phyloP scores from a whole-genome alignment of 53 echinoderm and acorn worm genomes.

The Astropecten irregularis region DNA sequence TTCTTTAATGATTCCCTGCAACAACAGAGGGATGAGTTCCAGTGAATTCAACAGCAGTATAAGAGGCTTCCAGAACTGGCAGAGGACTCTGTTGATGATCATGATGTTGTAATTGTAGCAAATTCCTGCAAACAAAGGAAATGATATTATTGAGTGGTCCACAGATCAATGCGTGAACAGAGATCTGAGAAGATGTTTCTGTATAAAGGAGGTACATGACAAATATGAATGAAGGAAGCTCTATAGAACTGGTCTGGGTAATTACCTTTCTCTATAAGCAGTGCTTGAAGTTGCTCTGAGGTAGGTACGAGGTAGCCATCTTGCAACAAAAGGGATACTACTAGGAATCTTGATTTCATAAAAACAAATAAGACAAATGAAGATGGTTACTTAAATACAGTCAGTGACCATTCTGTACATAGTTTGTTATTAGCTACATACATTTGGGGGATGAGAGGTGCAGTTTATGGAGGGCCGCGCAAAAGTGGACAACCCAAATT shows the following conservation, averaged over 20 bases:
- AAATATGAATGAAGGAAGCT: no score
- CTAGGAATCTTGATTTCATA: slow-evolving; percentile 48
- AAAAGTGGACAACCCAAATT: not conserved
- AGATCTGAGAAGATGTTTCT: not conserved
- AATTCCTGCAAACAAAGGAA: not conserved
- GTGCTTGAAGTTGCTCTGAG: slow-evolving; percentile 52
- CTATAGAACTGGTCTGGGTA: not conserved
- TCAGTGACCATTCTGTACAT: not conserved
- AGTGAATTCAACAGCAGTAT: slow-evolving; percentile 42
- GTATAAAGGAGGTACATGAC: not conserved
- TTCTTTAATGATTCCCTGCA: slow-evolving; percentile 47
- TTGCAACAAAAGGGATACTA: slow-evolving; percentile 51
- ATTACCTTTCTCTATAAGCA: slow-evolving; percentile 42
- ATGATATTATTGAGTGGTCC: not conserved
- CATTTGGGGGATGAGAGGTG: no score
- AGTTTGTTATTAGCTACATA: not conserved
- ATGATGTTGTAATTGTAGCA: not conserved
- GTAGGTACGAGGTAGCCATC: slow-evolving; percentile 77
- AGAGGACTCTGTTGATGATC: slow-evolving; percentile 6
- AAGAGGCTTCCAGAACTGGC: slow-evolving; percentile 61
- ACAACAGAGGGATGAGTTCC: slow-evolving; percentile 43
- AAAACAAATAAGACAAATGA: not conserved
- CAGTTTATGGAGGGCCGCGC: no score
- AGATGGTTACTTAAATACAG: not conserved
- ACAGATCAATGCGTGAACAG: not conserved